A percentile compares a stretch with the other conserved stretches of the same genome.
Conservation (phyloP, 2,113 vertebrate genomes). For the Leucopternis melanops region DNA sequence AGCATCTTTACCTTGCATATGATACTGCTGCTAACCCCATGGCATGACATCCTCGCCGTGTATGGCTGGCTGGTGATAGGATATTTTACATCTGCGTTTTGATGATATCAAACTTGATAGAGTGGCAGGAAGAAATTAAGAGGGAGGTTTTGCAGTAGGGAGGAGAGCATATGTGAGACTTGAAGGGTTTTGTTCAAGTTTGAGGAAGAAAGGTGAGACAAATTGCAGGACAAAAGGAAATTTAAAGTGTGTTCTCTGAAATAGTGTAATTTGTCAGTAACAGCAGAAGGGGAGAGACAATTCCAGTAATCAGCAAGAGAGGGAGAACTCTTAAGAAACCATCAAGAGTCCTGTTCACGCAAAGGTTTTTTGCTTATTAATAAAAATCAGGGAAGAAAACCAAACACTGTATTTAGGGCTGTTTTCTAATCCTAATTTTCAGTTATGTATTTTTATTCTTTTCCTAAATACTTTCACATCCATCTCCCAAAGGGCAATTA, state of each 20-base stretch:
- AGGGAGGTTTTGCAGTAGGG: neutral
- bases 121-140: neutral
- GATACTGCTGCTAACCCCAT: constrained; percentile 24
- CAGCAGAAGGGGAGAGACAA: neutral
- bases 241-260: neutral
- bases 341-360: neutral
- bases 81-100: constrained; percentile 17
- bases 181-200: neutral
- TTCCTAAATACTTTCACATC: neutral
- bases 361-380: neutral
- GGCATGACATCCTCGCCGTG: neutral
- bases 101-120: neutral
- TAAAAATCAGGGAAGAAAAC: neutral
- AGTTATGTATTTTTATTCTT: neutral
- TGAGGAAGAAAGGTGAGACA: neutral
- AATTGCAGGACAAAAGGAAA: neutral
- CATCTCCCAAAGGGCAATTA: neutral
- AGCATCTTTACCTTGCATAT: constrained; percentile 49
- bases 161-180: neutral
- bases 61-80: constrained; percentile 33
- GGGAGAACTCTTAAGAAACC: neutral
- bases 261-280: neutral
- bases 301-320: neutral
- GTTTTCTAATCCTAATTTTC: neutral
- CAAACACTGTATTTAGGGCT: neutral